These are phyloP conservation scores for Drosophila lacteicornis DNA, from an alignment of 1,140 invertebrate species.

Conservation along the genomic window DNA sequence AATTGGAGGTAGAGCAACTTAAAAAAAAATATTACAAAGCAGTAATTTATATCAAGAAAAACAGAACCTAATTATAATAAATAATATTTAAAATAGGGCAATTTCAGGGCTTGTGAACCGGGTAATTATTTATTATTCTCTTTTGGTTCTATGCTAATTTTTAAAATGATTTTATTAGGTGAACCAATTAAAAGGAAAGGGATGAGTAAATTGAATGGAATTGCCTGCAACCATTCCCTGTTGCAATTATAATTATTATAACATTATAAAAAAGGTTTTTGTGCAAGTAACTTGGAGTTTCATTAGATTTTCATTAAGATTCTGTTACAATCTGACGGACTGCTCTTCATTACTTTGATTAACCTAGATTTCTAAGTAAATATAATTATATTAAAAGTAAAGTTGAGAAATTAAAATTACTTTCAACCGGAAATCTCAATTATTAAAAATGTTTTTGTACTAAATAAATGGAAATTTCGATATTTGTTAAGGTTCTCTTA, in stretches of 20 bases:
- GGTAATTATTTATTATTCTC: slow-evolving; percentile 1
- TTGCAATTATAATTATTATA: no score
- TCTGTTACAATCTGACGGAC: no score
- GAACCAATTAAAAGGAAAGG: not conserved
- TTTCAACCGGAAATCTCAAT: no score
- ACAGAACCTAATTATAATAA: not conserved
- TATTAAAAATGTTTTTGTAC: not conserved
- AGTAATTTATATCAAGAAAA: not conserved
- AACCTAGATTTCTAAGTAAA: not conserved
- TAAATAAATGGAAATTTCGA: no score
- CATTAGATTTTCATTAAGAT: no score
- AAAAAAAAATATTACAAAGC: not conserved
- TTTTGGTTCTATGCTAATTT: not conserved
- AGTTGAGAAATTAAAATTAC: no score
- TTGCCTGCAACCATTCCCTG: no score
- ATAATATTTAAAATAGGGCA: not conserved
- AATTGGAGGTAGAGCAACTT: not conserved
- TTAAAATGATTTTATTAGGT: not conserved
- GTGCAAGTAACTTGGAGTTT: no score
- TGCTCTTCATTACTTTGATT: no score
- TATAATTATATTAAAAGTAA: not conserved
- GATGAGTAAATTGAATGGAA: not conserved
- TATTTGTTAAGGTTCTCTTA: no score
- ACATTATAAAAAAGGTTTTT: not conserved
- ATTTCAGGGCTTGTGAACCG: not conserved